Evolutionary conservation across 2,888 invertebrate genomes (phyloP).

Genomic region (Drosophila neonasuta): DNA sequence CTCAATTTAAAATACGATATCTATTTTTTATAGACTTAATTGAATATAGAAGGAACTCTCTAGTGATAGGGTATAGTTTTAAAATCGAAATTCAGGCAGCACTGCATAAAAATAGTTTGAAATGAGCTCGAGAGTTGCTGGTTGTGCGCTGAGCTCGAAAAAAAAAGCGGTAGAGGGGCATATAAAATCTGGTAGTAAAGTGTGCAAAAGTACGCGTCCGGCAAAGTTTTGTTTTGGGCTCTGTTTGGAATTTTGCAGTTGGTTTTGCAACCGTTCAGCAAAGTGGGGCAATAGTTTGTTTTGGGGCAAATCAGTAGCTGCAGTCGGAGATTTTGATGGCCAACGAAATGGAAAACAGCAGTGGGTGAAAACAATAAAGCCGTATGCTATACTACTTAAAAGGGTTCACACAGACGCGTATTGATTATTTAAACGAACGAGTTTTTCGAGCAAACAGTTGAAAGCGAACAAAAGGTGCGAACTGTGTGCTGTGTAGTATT

Average conservation of each 20-base stretch:
- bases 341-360: neutral
- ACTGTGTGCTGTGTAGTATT: neutral
- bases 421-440: conserved; percentile 9
- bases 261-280: neutral
- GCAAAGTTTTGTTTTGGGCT: conserved; percentile 22
- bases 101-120: conserved; percentile 38
- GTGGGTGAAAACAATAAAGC: conserved; percentile 6
- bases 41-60: neutral
- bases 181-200: conserved; percentile 26
- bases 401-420: neutral
- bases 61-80: conserved; percentile 3
- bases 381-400: conserved; percentile 3
- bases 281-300: conserved; percentile 31
- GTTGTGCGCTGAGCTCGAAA: neutral
- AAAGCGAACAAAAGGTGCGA: neutral
- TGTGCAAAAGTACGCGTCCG: conserved; percentile 24
- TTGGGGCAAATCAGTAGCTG: conserved; percentile 9
- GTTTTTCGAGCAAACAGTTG: conserved; percentile 4
- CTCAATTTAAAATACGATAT: neutral
- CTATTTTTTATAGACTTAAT: neutral
- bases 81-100: conserved; percentile 4
- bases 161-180: neutral
- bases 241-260: conserved; percentile 4
- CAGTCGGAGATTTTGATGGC: conserved; percentile 2
- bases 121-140: conserved; percentile 23